These are phyloP conservation scores for Amblyraja radiata DNA, from an alignment of 2,797 vertebrate genomes.

Conservation along the genomic window DNA sequence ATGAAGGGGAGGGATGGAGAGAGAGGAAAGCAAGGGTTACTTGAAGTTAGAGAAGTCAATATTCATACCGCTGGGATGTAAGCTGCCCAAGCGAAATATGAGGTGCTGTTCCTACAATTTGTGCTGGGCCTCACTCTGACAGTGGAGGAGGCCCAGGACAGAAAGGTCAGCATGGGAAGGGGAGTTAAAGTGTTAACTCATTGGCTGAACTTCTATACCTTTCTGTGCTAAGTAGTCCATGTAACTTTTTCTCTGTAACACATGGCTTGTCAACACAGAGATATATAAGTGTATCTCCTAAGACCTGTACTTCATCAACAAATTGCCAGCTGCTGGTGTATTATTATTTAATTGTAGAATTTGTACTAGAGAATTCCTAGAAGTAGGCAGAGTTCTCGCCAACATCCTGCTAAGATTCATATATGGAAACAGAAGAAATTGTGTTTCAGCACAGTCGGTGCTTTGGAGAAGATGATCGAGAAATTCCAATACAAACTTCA, in stretches of 20 bases:
- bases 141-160: too few relatives aligned
- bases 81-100: too few relatives aligned
- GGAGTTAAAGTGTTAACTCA: too few relatives aligned
- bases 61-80: too few relatives aligned
- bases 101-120: too few relatives aligned
- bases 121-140: too few relatives aligned
- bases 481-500: background rate
- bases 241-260: background rate
- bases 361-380: background rate
- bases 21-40: too few relatives aligned
- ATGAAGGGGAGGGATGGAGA: too few relatives aligned
- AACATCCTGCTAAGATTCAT: background rate
- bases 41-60: too few relatives aligned
- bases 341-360: background rate
- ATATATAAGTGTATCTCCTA: background rate
- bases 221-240: background rate
- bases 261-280: background rate
- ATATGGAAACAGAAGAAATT: background rate
- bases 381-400: background rate
- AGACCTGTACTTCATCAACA: background rate
- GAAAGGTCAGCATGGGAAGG: too few relatives aligned
- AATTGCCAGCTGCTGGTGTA: too few relatives aligned
- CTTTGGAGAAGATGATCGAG: background rate
- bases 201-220: background rate
- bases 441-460: background rate